These are phyloP conservation scores for Chaenocephalus aceratus DNA, from an alignment of 2,113 vertebrate species.

Conservation along the genomic window DNA sequence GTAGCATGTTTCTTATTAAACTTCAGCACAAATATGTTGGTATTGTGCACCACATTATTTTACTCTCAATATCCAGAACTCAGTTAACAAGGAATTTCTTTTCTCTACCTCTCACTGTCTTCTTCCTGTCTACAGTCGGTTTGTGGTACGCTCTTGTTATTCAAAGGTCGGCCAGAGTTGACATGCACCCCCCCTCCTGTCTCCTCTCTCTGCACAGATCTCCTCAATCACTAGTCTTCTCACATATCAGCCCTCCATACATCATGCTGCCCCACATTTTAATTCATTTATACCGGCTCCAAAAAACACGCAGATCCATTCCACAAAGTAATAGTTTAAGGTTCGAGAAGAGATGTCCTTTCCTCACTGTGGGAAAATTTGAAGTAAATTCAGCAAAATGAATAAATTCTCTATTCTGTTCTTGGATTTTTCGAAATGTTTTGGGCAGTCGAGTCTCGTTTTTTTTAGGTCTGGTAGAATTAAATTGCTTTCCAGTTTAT, in stretches of 20 bases:
- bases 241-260: background rate
- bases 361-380: background rate
- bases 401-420: background rate
- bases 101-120: background rate
- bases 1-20: background rate
- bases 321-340: background rate
- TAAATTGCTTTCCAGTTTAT: background rate
- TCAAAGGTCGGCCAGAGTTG: constrained; percentile 31
- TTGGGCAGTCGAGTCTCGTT: background rate
- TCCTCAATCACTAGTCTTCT: background rate
- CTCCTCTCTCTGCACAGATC: constrained; percentile 2
- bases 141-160: constrained; percentile 37
- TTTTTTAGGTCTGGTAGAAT: background rate
- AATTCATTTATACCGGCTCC: background rate
- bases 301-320: background rate
- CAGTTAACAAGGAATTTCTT: background rate
- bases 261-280: background rate
- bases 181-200: constrained; percentile 1
- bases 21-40: background rate
- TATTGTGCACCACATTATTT: background rate
- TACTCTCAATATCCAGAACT: background rate
- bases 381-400: background rate
- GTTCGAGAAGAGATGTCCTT: background rate
- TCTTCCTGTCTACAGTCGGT: background rate
- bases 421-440: constrained; percentile 11